Percentiles rank a stretch among this genome's conserved stretches.
Evolutionary conservation across 1,140 invertebrate species (phyloP).

Genomic region (Brachionus koreanus): DNA sequence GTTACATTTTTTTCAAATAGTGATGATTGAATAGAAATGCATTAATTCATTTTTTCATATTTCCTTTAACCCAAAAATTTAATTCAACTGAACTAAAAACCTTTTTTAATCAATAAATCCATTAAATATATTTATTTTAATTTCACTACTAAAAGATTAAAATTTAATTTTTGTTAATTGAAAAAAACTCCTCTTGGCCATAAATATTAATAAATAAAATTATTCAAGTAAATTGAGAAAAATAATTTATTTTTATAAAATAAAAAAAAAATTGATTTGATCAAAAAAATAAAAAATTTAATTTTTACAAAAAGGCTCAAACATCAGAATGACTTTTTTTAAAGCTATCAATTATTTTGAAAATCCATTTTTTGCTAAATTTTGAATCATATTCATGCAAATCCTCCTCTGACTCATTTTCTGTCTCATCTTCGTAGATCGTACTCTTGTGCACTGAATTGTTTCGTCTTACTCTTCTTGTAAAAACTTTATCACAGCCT

Average conservation of each 20-base stretch:
- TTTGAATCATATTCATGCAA: not conserved
- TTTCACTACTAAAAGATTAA: no score
- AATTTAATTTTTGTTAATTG: no score
- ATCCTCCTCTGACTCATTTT: not conserved
- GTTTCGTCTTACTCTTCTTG: not conserved
- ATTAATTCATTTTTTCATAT: no score
- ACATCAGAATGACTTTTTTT: not conserved
- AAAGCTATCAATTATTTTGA: conserved; percentile 6
- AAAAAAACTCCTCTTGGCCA: no score
- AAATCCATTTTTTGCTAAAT: conserved; percentile 15
- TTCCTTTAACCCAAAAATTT: no score
- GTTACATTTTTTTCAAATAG: no score
- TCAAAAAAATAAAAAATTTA: not conserved
- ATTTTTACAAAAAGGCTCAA: not conserved
- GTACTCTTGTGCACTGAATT: not conserved
- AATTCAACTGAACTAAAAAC: no score
- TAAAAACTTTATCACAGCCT: not conserved
- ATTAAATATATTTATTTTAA: no score
- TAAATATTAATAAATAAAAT: no score
- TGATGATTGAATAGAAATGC: no score
- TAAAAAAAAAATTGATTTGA: not conserved
- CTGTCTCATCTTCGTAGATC: not conserved
- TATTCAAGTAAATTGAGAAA: no score
- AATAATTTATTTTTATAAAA: not conserved
- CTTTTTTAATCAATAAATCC: no score